These are phyloP conservation scores for Thunnus thynnus DNA, from an alignment of 2,113 vertebrate genomes.

Conservation along the genomic window DNA sequence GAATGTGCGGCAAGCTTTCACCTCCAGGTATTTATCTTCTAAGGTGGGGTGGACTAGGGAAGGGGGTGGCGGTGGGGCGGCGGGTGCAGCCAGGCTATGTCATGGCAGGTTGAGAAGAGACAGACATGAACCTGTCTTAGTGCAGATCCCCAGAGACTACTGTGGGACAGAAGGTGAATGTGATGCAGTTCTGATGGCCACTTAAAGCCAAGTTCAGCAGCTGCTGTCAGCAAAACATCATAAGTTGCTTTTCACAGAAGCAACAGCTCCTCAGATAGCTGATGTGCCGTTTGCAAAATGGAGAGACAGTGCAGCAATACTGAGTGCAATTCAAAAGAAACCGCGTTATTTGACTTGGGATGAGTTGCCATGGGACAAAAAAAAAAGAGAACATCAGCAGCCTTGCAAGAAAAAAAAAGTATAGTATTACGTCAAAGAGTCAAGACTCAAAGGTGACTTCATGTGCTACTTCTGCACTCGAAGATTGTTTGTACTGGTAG, in stretches of 20 bases:
- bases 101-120: slow-evolving; percentile 80
- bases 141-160: slow-evolving; percentile 45
- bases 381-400: slow-evolving; percentile 47
- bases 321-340: slow-evolving; percentile 46
- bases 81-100: slow-evolving; percentile 79
- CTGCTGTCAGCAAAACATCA: slow-evolving; percentile 52
- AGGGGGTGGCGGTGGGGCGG: slow-evolving; percentile 64
- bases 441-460: slow-evolving; percentile 41
- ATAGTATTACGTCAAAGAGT: slow-evolving; percentile 35
- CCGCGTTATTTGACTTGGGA: slow-evolving; percentile 64
- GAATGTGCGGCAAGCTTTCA: slow-evolving; percentile 96
- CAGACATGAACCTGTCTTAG: slow-evolving; percentile 75
- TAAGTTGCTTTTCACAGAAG: slow-evolving; percentile 29
- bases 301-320: slow-evolving; percentile 43
- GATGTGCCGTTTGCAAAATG: slow-evolving; percentile 51
- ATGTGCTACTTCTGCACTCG: slow-evolving; percentile 30
- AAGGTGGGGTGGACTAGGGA: slow-evolving; percentile 81
- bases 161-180: slow-evolving; percentile 20
- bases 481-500: slow-evolving; percentile 37
- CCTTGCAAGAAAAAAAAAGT: slow-evolving; percentile 30
- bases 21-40: slow-evolving; percentile 95
- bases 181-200: slow-evolving; percentile 45
- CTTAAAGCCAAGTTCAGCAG: slow-evolving; percentile 44
- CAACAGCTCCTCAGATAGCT: slow-evolving; percentile 36
- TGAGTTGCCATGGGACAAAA: slow-evolving; percentile 67